Percentiles rank a stretch among this genome's conserved stretches.
Evolutionary conservation across 2,797 vertebrate species (phyloP).

Genomic region (Miopithecus talapoin): DNA sequence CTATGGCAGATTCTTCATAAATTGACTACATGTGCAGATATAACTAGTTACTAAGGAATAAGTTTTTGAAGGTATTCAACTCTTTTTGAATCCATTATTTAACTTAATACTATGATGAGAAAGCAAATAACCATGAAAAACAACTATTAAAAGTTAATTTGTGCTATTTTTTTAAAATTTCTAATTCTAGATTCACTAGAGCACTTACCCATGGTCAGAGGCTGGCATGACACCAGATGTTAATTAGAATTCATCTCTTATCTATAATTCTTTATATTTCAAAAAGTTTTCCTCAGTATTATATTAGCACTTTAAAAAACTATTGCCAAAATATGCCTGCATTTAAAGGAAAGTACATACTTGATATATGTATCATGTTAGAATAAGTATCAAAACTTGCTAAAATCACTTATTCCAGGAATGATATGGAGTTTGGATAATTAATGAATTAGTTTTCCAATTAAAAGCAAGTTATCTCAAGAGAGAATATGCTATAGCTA

Average conservation of each 20-base stretch:
- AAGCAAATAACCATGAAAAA: conserved; percentile 26
- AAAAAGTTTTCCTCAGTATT: neutral
- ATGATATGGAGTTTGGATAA: neutral
- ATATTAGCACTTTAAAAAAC: neutral
- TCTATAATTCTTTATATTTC: conserved; percentile 4
- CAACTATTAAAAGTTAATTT: conserved; percentile 15
- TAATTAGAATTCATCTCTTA: conserved; percentile 20
- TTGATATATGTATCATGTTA: neutral
- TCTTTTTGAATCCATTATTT: conserved; percentile 13
- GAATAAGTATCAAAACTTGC: neutral
- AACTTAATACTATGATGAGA: neutral
- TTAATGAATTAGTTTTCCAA: conserved; percentile 9
- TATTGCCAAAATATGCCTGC: neutral
- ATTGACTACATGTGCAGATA: neutral
- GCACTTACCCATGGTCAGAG: neutral
- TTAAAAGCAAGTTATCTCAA: neutral
- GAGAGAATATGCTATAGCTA: neutral
- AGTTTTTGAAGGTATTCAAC: neutral
- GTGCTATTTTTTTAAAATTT: neutral
- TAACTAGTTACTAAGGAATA: neutral
- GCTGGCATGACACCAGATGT: neutral
- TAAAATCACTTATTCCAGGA: conserved; percentile 16
- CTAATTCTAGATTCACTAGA: neutral
- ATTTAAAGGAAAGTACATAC: conserved; percentile 4
- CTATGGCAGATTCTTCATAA: neutral